Conservation (phyloP, 2,113 vertebrate species). For the Isichthys henryi region DNA sequence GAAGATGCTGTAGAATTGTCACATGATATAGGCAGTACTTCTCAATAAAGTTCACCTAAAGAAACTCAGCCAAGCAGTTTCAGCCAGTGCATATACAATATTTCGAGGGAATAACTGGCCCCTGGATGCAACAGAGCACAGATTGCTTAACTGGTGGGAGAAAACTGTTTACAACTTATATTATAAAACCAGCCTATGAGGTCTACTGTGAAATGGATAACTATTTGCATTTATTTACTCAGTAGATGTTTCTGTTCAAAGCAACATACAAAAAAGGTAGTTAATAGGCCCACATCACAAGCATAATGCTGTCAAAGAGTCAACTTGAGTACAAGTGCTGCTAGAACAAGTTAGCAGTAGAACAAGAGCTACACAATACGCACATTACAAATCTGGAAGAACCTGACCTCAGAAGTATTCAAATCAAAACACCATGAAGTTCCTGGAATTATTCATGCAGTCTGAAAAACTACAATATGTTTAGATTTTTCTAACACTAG, state of each 20-base stretch:
- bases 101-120: not conserved
- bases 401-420: not conserved
- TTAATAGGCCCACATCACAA: not conserved
- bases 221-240: not conserved
- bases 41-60: not conserved
- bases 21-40: not conserved
- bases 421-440: not conserved
- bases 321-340: not conserved
- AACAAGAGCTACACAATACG: not conserved
- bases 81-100: not conserved
- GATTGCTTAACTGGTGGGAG: not conserved
- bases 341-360: not conserved
- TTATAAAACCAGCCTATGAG: not conserved
- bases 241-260: not conserved
- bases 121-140: not conserved
- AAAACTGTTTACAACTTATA: not conserved
- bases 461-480: not conserved
- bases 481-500: not conserved
- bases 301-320: not conserved
- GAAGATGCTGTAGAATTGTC: not conserved
- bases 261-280: not conserved
- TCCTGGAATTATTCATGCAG: not conserved
- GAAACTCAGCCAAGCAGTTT: not conserved
- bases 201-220: not conserved
- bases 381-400: not conserved